A percentile compares a stretch with the other conserved stretches of the same genome.
phyloP scores from a whole-genome alignment of 2,888 invertebrate species.

The Lasioglossum villosulum region DNA sequence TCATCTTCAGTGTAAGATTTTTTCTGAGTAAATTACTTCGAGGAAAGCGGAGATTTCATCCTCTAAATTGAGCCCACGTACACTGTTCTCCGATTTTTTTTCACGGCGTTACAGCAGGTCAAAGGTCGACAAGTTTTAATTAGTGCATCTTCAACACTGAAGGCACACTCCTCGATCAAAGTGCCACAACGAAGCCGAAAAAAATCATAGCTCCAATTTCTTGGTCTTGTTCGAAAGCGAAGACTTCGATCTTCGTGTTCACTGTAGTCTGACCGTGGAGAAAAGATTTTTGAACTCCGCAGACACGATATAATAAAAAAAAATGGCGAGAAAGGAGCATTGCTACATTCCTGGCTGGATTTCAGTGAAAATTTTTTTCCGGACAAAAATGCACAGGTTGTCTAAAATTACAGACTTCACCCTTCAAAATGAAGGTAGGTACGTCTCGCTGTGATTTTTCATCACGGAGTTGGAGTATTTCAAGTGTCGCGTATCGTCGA shows the following conservation, averaged over 20 bases:
- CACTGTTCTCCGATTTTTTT: background rate
- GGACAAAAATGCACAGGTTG: rapidly evolving
- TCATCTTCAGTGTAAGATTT: background rate
- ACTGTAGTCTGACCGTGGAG: rapidly evolving
- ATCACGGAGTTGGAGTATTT: too few species aligned
- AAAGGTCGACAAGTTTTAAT: background rate
- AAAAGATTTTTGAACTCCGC: background rate
- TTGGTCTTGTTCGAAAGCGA: background rate
- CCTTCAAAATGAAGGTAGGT: too few species aligned
- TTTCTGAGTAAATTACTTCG: background rate
- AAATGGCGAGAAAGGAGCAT: too few species aligned
- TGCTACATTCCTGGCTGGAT: too few species aligned
- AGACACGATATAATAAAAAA: rapidly evolving
- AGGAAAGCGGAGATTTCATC: background rate
- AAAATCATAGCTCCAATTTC: background rate
- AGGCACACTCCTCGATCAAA: too few species aligned
- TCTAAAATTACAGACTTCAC: too few species aligned
- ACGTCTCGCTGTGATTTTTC: too few species aligned
- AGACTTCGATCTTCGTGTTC: background rate
- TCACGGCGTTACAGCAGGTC: background rate
- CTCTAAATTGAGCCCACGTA: background rate
- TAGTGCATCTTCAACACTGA: background rate
- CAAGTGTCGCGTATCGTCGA: too few species aligned
- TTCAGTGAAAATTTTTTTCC: too few species aligned
- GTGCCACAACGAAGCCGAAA: background rate